Conservation (phyloP, 2,113 vertebrate species). For the Trematocara variabile region DNA sequence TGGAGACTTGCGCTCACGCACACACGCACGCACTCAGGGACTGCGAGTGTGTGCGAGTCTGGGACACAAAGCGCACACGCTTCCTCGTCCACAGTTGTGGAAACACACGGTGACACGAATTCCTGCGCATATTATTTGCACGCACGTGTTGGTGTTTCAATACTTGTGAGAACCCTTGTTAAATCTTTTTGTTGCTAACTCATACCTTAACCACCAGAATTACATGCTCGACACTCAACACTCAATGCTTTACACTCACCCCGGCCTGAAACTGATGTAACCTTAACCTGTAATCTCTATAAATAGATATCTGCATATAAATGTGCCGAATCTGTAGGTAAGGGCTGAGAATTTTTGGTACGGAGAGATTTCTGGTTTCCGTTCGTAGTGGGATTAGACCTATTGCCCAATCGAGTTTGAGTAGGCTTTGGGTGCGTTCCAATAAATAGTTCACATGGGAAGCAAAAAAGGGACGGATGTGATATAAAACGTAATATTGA, state of each 20-base stretch:
- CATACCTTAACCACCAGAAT: neutral
- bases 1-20: slow-evolving; percentile 72
- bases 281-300: neutral
- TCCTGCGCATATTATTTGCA: neutral
- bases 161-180: neutral
- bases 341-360: neutral
- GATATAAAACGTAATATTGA: neutral
- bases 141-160: neutral
- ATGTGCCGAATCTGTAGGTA: neutral
- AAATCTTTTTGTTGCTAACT: neutral
- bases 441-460: neutral
- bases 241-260: neutral
- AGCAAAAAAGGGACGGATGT: neutral
- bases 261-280: neutral
- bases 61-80: neutral
- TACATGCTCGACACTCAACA: neutral
- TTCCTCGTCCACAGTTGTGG: neutral
- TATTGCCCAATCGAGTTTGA: neutral
- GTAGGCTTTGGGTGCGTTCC: rapidly evolving
- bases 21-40: slow-evolving; percentile 8
- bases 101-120: slow-evolving; percentile 34
- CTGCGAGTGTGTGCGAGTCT: neutral
- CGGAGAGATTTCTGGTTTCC: neutral
- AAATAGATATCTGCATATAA: neutral
- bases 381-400: neutral